phyloP scores from a whole-genome alignment of 2,797 vertebrate species.

The Rhynchonycteris naso region DNA sequence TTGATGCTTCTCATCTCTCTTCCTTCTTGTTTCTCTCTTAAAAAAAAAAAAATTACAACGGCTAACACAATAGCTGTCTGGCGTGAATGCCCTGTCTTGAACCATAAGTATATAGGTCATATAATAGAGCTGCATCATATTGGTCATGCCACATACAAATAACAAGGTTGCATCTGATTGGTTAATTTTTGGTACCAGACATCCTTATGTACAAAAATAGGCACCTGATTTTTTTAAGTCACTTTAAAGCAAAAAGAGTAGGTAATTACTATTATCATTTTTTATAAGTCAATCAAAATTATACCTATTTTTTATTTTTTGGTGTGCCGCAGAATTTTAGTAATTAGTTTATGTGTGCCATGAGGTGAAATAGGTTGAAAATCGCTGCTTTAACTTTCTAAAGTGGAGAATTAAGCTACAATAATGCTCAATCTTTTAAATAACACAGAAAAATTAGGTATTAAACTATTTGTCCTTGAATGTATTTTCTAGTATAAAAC shows the following conservation, averaged over 20 bases:
- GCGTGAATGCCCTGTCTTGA: background rate
- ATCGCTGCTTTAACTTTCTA: background rate
- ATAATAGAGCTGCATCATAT: background rate
- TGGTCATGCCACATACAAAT: background rate
- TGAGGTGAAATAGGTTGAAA: background rate
- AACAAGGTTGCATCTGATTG: background rate
- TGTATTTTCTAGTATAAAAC: background rate
- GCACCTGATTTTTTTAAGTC: background rate
- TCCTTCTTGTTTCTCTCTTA: background rate
- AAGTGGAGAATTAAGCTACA: background rate
- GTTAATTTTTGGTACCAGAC: background rate
- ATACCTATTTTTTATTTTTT: background rate
- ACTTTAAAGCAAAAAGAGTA: background rate
- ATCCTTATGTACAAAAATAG: background rate
- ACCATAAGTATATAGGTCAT: background rate
- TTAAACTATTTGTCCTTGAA: constrained; percentile 30
- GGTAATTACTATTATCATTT: background rate
- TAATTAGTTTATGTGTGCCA: background rate
- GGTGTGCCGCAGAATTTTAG: background rate
- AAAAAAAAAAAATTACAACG: background rate
- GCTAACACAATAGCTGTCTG: background rate
- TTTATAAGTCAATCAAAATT: background rate
- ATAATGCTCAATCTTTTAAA: constrained; percentile 21
- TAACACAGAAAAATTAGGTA: background rate
- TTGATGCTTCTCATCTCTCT: background rate